These are phyloP conservation scores for Cinclus cinclus DNA, from an alignment of 2,113 vertebrate genomes.

Conservation along the genomic window DNA sequence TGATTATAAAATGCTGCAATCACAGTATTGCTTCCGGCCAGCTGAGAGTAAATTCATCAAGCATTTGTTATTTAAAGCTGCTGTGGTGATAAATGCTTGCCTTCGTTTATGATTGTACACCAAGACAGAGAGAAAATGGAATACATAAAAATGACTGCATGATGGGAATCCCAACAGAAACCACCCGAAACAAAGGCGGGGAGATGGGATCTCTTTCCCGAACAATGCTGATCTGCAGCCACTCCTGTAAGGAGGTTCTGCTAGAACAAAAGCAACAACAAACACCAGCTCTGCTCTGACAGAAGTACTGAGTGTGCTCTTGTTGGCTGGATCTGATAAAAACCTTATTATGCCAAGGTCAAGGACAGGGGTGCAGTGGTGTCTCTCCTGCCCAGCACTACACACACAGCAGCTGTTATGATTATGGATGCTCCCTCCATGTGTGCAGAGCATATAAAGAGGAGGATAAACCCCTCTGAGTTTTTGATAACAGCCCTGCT, in stretches of 20 bases:
- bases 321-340: neutral
- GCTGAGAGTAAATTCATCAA: conserved; percentile 71
- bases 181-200: neutral
- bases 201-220: neutral
- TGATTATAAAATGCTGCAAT: conserved; percentile 71
- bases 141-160: neutral
- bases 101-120: conserved; percentile 37
- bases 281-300: neutral
- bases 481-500: neutral
- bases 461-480: neutral
- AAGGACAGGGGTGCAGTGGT: neutral
- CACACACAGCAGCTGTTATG: neutral
- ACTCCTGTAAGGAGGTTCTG: neutral
- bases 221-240: neutral
- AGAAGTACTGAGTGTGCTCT: neutral
- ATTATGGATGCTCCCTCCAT: neutral
- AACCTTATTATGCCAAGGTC: neutral
- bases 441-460: neutral
- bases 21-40: conserved; percentile 63
- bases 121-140: conserved; percentile 21
- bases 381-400: neutral
- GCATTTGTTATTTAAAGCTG: conserved; percentile 58
- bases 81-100: conserved; percentile 51
- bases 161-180: conserved; percentile 43
- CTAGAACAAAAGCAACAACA: neutral